These are phyloP conservation scores for Aphis gossypii DNA, from an alignment of 1,140 invertebrate species.

Conservation along the genomic window DNA sequence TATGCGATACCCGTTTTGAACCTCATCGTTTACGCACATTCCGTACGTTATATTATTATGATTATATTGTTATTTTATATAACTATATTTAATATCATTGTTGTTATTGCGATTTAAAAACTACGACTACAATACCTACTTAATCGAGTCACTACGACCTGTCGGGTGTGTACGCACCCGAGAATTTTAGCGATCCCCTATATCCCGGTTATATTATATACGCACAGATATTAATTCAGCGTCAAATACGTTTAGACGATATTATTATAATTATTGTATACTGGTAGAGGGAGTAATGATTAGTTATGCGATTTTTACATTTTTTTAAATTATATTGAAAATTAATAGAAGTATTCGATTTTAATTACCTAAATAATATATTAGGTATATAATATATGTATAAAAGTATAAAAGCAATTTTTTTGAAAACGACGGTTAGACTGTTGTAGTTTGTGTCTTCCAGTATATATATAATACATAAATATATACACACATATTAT, in stretches of 20 bases:
- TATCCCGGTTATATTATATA: background rate
- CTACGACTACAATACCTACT: background rate
- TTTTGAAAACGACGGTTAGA: background rate
- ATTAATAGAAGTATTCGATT: background rate
- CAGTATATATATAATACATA: background rate
- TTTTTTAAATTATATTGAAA: background rate
- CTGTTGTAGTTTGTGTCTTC: constrained; percentile 21
- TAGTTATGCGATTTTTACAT: constrained; percentile 26
- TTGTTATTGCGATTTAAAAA: background rate
- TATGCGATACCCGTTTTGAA: background rate
- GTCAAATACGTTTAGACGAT: background rate
- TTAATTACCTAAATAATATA: background rate
- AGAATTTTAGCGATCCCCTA: background rate
- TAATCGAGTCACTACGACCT: background rate
- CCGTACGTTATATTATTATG: background rate
- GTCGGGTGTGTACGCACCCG: background rate
- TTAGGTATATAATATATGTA: background rate
- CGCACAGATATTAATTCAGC: background rate
- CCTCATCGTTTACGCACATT: background rate
- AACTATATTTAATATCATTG: background rate
- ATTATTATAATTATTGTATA: background rate
- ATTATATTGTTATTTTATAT: background rate
- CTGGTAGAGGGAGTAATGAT: background rate
- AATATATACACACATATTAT: too few species aligned
- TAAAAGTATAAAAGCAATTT: background rate